A percentile compares a stretch with the other conserved stretches of the same genome.
phyloP scores from a whole-genome alignment of 2,888 invertebrate species.

The Melinopterus prodromus region DNA sequence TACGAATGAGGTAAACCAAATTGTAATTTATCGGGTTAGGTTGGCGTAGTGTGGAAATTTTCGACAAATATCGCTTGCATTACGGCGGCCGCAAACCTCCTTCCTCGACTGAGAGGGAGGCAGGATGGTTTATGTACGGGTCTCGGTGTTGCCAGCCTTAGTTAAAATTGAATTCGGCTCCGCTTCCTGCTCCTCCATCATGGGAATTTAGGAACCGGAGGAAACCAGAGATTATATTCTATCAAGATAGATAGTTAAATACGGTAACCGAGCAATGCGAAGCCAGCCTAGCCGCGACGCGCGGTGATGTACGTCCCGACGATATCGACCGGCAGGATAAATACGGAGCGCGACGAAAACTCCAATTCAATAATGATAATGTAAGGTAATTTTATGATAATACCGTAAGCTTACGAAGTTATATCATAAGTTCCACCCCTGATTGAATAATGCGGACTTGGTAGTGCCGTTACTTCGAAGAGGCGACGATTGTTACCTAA shows the following conservation, averaged over 20 bases:
- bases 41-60: neutral
- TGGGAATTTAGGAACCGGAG: neutral
- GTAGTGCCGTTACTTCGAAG: neutral
- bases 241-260: neutral
- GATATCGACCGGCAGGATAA: neutral
- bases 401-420: neutral
- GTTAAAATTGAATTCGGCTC: neutral
- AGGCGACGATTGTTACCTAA: conserved; percentile 4
- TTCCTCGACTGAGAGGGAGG: neutral
- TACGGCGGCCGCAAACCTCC: neutral
- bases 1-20: too few relatives aligned
- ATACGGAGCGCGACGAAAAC: neutral
- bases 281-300: neutral
- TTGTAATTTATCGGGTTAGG: neutral
- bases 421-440: neutral
- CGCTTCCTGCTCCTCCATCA: neutral
- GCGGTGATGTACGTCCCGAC: neutral
- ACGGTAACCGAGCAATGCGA: neutral
- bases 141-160: neutral
- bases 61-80: neutral
- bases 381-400: conserved; percentile 4
- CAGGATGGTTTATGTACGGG: neutral
- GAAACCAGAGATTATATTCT: conserved; percentile 4
- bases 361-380: conserved; percentile 4
- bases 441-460: neutral